Evolutionary conservation across 53 echinoderm and acorn worm genomes (phyloP).

Genomic region (Patiria pectinifera): DNA sequence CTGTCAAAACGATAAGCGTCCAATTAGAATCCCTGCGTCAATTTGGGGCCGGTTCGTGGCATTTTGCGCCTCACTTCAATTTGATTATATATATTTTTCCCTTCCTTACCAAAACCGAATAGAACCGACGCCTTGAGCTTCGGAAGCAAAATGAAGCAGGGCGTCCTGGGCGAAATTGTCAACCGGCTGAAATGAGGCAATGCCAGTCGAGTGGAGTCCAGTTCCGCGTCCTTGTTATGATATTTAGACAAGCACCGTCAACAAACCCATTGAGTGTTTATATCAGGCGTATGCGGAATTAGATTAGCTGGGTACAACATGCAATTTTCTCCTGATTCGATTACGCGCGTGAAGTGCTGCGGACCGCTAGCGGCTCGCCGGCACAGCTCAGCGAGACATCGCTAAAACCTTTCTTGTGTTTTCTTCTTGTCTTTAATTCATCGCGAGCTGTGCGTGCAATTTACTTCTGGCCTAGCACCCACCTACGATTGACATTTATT

Average conservation of each 20-base stretch:
- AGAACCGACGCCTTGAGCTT: slow-evolving; percentile 46
- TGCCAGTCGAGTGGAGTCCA: neutral
- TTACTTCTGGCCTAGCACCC: slow-evolving; percentile 48
- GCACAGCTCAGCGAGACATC: neutral
- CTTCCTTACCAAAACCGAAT: slow-evolving; percentile 23
- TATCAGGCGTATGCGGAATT: slow-evolving; percentile 57
- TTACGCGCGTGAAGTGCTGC: slow-evolving; percentile 41
- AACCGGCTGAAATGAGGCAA: neutral
- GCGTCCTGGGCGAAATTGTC: neutral
- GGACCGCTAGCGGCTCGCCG: slow-evolving; percentile 21
- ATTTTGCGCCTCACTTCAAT: slow-evolving; percentile 57
- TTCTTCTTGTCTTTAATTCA: neutral
- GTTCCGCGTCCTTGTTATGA: slow-evolving; percentile 47
- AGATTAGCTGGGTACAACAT: slow-evolving; percentile 48
- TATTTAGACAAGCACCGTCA: slow-evolving; percentile 48
- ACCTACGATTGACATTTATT: slow-evolving; percentile 45
- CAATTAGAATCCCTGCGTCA: slow-evolving; percentile 45
- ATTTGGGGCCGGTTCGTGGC: slow-evolving; percentile 43
- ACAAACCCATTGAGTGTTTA: slow-evolving; percentile 56
- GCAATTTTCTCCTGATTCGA: slow-evolving; percentile 59
- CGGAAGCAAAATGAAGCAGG: neutral
- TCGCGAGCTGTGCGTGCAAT: slow-evolving; percentile 38
- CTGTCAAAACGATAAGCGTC: slow-evolving; percentile 61
- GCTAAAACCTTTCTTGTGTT: neutral
- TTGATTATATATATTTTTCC: slow-evolving; percentile 34